Evolutionary conservation across 2,113 vertebrate genomes (phyloP).

Genomic region (Oncorhynchus keta): DNA sequence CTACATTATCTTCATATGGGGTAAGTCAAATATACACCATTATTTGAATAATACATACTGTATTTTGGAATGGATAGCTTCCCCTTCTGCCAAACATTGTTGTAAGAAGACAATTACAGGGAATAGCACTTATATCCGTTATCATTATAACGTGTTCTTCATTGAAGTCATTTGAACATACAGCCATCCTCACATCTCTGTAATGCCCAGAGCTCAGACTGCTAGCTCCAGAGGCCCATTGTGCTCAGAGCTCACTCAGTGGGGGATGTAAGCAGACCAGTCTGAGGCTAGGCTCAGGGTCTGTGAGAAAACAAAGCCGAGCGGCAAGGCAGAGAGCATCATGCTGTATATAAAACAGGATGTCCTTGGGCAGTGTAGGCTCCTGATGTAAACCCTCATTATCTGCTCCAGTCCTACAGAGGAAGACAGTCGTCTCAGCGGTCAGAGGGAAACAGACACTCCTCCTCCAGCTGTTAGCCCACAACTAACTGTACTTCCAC

Average conservation of each 20-base stretch:
- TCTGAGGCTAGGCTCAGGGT: slow-evolving; percentile 62
- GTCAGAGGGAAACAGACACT: slow-evolving; percentile 68
- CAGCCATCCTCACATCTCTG: slow-evolving; percentile 56
- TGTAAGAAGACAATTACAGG: not conserved
- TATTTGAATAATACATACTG: slow-evolving; percentile 27
- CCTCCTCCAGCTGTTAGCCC: slow-evolving; percentile 70
- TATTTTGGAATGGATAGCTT: not conserved
- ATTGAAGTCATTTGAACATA: slow-evolving; percentile 50
- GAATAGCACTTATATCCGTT: not conserved
- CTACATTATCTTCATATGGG: slow-evolving; percentile 93
- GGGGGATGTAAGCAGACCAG: slow-evolving; percentile 58
- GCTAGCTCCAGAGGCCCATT: slow-evolving; percentile 48
- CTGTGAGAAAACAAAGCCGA: slow-evolving; percentile 67
- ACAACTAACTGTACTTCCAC: slow-evolving; percentile 62
- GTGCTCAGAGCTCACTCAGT: slow-evolving; percentile 31
- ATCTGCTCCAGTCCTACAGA: slow-evolving; percentile 65
- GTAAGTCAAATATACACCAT: slow-evolving; percentile 72
- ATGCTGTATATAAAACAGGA: slow-evolving; percentile 68
- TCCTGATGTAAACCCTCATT: slow-evolving; percentile 72
- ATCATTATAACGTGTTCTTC: slow-evolving; percentile 26
- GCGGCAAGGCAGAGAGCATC: slow-evolving; percentile 44
- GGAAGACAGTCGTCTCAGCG: slow-evolving; percentile 63
- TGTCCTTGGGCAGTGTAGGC: slow-evolving; percentile 74
- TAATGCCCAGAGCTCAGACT: slow-evolving; percentile 63
- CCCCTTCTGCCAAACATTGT: not conserved